These are phyloP conservation scores for Dorcus parallelipipedus DNA, from an alignment of 2,888 invertebrate genomes.

Conservation along the genomic window DNA sequence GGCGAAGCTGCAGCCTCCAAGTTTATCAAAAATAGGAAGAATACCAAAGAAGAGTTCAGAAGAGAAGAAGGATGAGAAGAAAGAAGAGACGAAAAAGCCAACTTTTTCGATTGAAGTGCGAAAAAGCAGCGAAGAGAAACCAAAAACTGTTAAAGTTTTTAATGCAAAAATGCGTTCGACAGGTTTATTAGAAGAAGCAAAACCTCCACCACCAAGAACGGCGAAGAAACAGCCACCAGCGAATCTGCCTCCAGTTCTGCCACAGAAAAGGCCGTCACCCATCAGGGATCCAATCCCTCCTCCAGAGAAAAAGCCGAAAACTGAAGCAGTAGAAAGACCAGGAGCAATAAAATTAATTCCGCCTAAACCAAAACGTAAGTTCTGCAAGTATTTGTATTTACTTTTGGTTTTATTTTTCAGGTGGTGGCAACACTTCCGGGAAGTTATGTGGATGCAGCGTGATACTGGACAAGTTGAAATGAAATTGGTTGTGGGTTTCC, in stretches of 20 bases:
- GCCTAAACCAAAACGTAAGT: conserved; percentile 90
- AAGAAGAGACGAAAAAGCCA: conserved; percentile 60
- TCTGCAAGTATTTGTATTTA: conserved; percentile 32
- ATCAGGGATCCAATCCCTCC: conserved; percentile 47
- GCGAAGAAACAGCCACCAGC: conserved; percentile 54
- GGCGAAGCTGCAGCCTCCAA: conserved; percentile 63
- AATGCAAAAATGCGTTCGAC: conserved; percentile 90
- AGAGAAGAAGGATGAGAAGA: conserved; percentile 43
- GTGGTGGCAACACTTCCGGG: conserved; percentile 20
- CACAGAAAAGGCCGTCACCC: conserved; percentile 47
- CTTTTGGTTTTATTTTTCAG: conserved; percentile 30
- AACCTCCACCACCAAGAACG: conserved; percentile 78
- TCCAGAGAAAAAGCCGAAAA: conserved; percentile 76
- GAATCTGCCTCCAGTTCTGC: conserved; percentile 47
- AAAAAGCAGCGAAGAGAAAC: conserved; percentile 67
- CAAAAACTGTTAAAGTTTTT: conserved; percentile 89
- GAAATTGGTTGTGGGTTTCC: conserved; percentile 1
- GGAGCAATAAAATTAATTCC: conserved; percentile 84
- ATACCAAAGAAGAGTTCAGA: conserved; percentile 68
- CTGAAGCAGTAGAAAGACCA: conserved; percentile 60
- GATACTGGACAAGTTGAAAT: not conserved
- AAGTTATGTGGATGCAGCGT: not conserved
- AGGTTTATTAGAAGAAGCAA: conserved; percentile 82
- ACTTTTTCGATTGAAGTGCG: conserved; percentile 80
- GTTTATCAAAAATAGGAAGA: conserved; percentile 71